Percentiles rank a stretch among this genome's conserved stretches.
These are phyloP conservation scores for Agriopis marginaria DNA, from an alignment of 2,888 invertebrate species.

Conservation along the genomic window DNA sequence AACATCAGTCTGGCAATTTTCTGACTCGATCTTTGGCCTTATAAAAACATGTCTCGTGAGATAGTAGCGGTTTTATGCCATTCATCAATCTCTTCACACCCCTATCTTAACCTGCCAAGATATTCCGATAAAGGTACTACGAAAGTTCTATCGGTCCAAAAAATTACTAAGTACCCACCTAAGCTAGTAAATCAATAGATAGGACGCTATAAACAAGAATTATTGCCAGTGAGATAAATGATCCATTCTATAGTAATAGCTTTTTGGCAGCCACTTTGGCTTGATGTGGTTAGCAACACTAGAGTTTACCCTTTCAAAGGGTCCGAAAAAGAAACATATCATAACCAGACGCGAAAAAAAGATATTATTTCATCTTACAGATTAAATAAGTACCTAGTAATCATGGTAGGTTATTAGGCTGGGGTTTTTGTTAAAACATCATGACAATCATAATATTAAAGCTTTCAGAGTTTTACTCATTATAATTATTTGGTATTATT, in stretches of 20 bases:
- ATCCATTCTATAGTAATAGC: slow-evolving; percentile 44
- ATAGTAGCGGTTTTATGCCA: slow-evolving; percentile 28
- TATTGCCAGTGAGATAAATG: slow-evolving; percentile 55
- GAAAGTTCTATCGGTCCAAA: slow-evolving; percentile 52
- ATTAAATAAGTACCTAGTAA: too few species aligned
- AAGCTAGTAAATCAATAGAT: slow-evolving; percentile 56
- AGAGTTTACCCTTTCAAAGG: slow-evolving; percentile 13
- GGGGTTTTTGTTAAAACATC: too few species aligned
- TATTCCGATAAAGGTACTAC: slow-evolving; percentile 43
- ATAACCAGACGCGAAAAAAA: slow-evolving; percentile 8
- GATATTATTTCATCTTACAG: too few species aligned
- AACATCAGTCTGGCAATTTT: slow-evolving; percentile 10
- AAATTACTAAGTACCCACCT: slow-evolving; percentile 53
- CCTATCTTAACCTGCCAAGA: slow-evolving; percentile 44
- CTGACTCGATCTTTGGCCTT: slow-evolving; percentile 3
- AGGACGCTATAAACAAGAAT: slow-evolving; percentile 54
- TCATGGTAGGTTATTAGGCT: too few species aligned
- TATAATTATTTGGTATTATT: too few species aligned
- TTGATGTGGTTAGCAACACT: slow-evolving; percentile 36
- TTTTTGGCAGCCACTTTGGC: slow-evolving; percentile 34
- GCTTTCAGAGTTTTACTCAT: too few species aligned
- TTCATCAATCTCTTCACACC: slow-evolving; percentile 43
- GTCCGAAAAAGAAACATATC: slow-evolving; percentile 12
- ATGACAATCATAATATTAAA: too few species aligned
- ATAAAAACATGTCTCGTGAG: slow-evolving; percentile 19